Percentiles rank a stretch among this genome's conserved stretches.
Conservation (phyloP, 2,888 invertebrate species). For the Crioceris asparagi region DNA sequence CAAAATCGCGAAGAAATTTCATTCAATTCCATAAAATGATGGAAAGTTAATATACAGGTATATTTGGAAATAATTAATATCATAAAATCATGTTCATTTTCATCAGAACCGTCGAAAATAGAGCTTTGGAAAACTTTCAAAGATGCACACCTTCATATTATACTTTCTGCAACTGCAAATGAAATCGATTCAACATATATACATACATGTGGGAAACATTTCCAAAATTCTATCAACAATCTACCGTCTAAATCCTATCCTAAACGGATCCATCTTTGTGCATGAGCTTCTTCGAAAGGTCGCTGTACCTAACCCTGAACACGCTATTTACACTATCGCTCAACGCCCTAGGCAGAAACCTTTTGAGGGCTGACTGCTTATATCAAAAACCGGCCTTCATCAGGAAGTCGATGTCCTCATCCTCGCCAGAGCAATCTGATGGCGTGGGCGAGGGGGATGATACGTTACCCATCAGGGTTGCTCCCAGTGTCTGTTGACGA, state of each 20-base stretch:
- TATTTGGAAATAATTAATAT: too few relatives aligned
- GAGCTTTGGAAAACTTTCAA: neutral
- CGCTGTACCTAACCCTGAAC: constrained; percentile 8
- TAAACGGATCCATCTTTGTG: constrained; percentile 3
- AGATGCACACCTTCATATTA: neutral
- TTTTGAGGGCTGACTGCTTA: constrained; percentile 5
- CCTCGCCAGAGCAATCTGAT: constrained; percentile 38
- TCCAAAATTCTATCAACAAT: too few relatives aligned
- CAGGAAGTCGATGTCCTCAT: constrained; percentile 34
- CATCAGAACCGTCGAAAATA: too few relatives aligned
- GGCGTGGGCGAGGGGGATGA: constrained; percentile 50
- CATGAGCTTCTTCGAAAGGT: constrained; percentile 6
- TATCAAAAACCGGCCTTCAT: constrained; percentile 33
- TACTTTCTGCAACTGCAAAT: neutral
- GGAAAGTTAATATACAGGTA: too few relatives aligned
- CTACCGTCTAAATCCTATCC: neutral
- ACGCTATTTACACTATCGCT: constrained; percentile 8
- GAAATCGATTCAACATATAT: too few relatives aligned
- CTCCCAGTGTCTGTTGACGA: constrained; percentile 49
- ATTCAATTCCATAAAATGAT: too few relatives aligned
- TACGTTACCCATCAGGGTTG: constrained; percentile 42
- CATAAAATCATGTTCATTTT: too few relatives aligned
- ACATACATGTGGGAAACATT: too few relatives aligned
- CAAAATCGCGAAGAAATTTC: too few relatives aligned
- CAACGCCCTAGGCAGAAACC: constrained; percentile 5